Percentiles rank a stretch among this genome's conserved stretches.
Evolutionary conservation across 2,797 vertebrate species (phyloP).

Genomic region (Hypotaenidia okinawae): DNA sequence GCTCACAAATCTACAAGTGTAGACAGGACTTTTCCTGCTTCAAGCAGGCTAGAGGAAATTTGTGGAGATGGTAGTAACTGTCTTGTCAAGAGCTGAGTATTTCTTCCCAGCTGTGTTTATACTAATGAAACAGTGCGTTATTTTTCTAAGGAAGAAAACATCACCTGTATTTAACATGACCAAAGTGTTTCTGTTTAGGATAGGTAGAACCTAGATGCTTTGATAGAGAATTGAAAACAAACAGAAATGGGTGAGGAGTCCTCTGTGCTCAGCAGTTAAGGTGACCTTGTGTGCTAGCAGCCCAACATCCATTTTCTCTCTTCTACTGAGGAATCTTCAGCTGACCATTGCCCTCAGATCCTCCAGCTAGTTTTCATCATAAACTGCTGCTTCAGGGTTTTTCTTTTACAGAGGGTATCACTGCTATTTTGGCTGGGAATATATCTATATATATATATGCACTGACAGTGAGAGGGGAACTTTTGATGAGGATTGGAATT

Average conservation of each 20-base stretch:
- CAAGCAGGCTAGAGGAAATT: background rate
- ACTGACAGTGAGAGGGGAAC: background rate
- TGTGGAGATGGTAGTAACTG: background rate
- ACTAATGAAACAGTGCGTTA: background rate
- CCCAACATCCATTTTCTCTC: background rate
- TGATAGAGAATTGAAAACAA: background rate
- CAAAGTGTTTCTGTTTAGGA: background rate
- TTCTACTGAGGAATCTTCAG: background rate
- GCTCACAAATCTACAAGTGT: background rate
- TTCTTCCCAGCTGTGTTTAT: background rate
- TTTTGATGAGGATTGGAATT: background rate
- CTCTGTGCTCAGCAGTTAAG: background rate
- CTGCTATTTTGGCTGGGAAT: background rate
- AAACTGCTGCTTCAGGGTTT: background rate
- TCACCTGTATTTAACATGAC: slow-evolving; percentile 1
- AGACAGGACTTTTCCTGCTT: background rate
- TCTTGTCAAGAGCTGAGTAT: background rate
- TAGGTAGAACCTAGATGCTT: background rate
- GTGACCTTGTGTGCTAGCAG: background rate
- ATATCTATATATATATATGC: no score
- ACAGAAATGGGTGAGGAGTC: background rate
- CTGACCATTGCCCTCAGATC: background rate
- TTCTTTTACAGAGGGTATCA: background rate
- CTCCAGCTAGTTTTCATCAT: background rate
- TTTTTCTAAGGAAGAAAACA: background rate